Evolutionary conservation across 2,888 invertebrate genomes (phyloP).

Genomic region (Caenorhabditis wallacei): DNA sequence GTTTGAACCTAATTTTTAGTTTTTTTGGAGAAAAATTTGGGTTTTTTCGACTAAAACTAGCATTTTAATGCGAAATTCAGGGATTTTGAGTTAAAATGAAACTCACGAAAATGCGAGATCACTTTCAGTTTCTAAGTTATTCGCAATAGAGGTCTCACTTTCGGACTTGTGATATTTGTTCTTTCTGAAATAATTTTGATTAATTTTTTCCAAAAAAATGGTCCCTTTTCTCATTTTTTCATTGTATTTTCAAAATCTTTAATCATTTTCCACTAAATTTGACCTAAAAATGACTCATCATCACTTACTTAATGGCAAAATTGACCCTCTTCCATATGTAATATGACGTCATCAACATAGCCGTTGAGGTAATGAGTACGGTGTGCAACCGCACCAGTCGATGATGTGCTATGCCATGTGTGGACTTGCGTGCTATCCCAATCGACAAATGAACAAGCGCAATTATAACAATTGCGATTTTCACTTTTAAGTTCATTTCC

Average conservation of each 20-base stretch:
- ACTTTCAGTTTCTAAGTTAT: conserved; percentile 30
- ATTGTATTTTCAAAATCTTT: neutral
- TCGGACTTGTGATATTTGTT: conserved; percentile 28
- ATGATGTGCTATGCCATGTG: conserved; percentile 61
- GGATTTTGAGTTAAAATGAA: neutral
- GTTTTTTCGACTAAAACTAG: too few relatives aligned
- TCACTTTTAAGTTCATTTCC: conserved; percentile 56
- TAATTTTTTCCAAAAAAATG: neutral
- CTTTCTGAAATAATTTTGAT: conserved; percentile 23
- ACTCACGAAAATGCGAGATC: conserved; percentile 37
- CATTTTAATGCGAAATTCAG: too few relatives aligned
- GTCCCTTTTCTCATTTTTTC: neutral
- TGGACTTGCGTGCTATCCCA: conserved; percentile 48
- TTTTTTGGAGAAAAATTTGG: neutral
- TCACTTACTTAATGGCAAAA: conserved; percentile 61
- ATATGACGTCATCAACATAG: conserved; percentile 65
- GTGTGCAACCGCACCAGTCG: conserved; percentile 70
- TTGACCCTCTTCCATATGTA: conserved; percentile 71
- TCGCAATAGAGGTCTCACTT: conserved; percentile 27
- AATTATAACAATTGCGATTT: conserved; percentile 23
- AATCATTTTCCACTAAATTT: neutral
- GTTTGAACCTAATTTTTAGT: too few relatives aligned
- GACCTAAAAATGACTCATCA: neutral
- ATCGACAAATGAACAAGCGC: conserved; percentile 41
- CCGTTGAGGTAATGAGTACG: conserved; percentile 61